A percentile compares a stretch with the other conserved stretches of the same genome.
phyloP scores from a whole-genome alignment of 2,113 vertebrate species.

The Stercorarius parasiticus region DNA sequence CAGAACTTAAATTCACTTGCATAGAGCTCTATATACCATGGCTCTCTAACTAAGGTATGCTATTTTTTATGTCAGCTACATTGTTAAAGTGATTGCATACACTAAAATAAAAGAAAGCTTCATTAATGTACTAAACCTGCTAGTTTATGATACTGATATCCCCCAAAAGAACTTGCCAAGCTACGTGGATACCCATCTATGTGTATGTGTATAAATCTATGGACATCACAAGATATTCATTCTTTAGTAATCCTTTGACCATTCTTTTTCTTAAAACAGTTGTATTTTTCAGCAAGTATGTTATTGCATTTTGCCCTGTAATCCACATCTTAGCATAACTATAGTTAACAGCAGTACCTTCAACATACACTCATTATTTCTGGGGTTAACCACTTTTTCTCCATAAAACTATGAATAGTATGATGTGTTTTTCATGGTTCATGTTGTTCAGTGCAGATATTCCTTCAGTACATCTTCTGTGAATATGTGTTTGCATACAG shows the following conservation, averaged over 20 bases:
- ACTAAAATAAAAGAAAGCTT: conserved; percentile 7
- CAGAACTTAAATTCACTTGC: background rate
- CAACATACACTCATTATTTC: background rate
- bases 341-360: background rate
- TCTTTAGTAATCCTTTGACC: background rate
- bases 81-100: background rate
- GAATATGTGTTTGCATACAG: background rate
- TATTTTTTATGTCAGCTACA: background rate
- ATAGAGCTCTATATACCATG: background rate
- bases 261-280: background rate
- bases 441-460: background rate
- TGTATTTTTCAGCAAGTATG: background rate
- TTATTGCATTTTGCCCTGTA: background rate
- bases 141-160: background rate
- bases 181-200: background rate
- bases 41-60: background rate
- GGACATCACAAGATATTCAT: background rate
- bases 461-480: background rate
- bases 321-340: background rate
- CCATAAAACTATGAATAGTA: background rate
- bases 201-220: background rate
- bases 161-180: background rate
- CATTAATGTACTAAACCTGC: background rate
- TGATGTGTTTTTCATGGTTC: background rate
- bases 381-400: background rate